Evolutionary conservation across 1,140 invertebrate genomes (phyloP).

Genomic region (Euschistus heros): DNA sequence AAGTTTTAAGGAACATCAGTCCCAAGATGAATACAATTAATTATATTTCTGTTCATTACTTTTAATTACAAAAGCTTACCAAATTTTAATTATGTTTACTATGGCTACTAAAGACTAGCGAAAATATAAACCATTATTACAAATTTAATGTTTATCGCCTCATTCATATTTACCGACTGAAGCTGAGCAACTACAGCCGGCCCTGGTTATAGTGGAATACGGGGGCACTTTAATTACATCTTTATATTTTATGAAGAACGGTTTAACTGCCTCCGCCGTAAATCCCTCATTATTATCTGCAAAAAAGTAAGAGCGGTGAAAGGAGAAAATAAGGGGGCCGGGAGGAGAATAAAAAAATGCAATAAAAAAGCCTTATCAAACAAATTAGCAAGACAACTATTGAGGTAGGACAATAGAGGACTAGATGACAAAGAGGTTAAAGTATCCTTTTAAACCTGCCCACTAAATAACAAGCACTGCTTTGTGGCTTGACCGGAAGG

Average conservation of each 20-base stretch:
- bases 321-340: background rate
- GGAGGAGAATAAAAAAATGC: background rate
- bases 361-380: conserved; percentile 7
- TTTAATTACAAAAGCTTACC: too few relatives aligned
- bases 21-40: too few relatives aligned
- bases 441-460: conserved; percentile 4
- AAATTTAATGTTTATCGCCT: too few relatives aligned
- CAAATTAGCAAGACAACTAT: conserved; percentile 4
- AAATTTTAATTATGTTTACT: too few relatives aligned
- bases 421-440: conserved; percentile 5
- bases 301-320: background rate
- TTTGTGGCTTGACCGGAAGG: background rate
- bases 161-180: too few relatives aligned
- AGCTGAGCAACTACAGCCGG: too few relatives aligned
- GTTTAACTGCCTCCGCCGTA: background rate
- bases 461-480: conserved; percentile 5
- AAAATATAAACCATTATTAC: too few relatives aligned
- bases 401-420: background rate
- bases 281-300: conserved; percentile 2
- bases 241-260: background rate
- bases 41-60: too few relatives aligned
- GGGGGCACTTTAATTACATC: background rate
- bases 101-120: too few relatives aligned
- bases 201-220: too few relatives aligned
- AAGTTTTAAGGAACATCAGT: too few relatives aligned